Evolutionary conservation across 2,113 vertebrate species (phyloP), one percentile per base, ranked within the genome.

Genomic region (Spea multiplicata): DNA sequence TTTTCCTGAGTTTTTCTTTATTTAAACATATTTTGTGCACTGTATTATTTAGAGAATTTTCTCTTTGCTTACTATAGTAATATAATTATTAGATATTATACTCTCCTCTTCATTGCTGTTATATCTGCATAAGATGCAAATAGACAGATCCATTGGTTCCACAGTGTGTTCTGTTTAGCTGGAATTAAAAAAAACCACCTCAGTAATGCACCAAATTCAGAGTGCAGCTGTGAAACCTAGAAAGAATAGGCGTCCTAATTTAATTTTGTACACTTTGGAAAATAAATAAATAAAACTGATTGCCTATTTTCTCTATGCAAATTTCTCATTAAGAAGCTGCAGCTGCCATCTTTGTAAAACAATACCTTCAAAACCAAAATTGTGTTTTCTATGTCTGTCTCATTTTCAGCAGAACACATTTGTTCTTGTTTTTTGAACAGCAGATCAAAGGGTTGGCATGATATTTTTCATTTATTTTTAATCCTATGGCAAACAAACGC

Each of bases 291-390:
- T 30, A 67, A 67, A 67, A 67, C 30, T 67, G 66, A 67, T 67
- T 67, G 66, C 12, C 66, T 67, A 67, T 67, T 4, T 67, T 67
- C 66, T 67, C 66, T 45, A 67, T 67, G 66, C 66, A 67, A 46
- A 67, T 67, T 67, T 67, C 66, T 67, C 66, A 67, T 67, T 67
- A 67, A 46, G 66, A 67, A 67, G 44, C 66, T 67, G 44, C 66
- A 67, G 66, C 66, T 67, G 66, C 44, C 55, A 59, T 59, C 55
- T 59, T 59, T 59, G 55, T 59, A 59, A 59, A 59, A 59, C 14
- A 13, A 13, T 13, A 59, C 55, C 4, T 59, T 59, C 55, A 59
- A 52, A 52, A 52, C 9, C 9, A 30, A 30, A 30, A 13, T 12
- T 59, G 4, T 59, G 6, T 59, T 59, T 59, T 59, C 14, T 59